Percentiles rank a stretch among this genome's conserved stretches.
phyloP scores from a whole-genome alignment of 1,140 invertebrate genomes.

The Drosophila trapezifrons region DNA sequence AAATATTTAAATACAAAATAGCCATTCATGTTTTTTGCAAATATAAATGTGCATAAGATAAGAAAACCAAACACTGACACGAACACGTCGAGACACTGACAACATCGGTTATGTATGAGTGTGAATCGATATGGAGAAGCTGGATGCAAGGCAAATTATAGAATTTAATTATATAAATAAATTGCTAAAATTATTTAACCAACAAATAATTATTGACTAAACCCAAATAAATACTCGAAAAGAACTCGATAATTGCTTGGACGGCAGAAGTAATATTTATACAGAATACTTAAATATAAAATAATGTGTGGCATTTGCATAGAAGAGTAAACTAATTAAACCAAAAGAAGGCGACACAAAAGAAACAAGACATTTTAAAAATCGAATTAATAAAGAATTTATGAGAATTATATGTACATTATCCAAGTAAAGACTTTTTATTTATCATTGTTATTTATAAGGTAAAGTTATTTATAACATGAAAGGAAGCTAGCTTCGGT shows the following conservation, averaged over 20 bases:
- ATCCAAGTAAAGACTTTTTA: constrained; percentile 9
- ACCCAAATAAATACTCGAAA: constrained; percentile 59
- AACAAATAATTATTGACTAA: constrained; percentile 58
- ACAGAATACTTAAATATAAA: constrained; percentile 72
- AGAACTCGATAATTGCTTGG: constrained; percentile 46
- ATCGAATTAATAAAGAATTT: constrained; percentile 83
- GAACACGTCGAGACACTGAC: constrained; percentile 32
- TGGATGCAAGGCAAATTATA: constrained; percentile 78
- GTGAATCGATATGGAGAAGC: constrained; percentile 33
- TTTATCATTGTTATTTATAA: neutral
- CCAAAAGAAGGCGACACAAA: constrained; percentile 51
- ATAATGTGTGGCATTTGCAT: constrained; percentile 67
- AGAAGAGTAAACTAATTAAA: constrained; percentile 78
- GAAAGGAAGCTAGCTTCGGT: no score
- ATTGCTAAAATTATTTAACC: constrained; percentile 76
- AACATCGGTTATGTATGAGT: constrained; percentile 46
- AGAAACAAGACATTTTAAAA: constrained; percentile 74
- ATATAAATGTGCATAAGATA: constrained; percentile 80
- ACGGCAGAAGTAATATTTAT: constrained; percentile 51
- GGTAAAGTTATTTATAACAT: no score
- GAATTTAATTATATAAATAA: constrained; percentile 80
- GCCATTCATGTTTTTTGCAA: constrained; percentile 81
- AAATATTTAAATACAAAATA: constrained; percentile 73
- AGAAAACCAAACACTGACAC: constrained; percentile 42
- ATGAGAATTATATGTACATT: constrained; percentile 83